These are phyloP conservation scores for Cryptotermes secundus DNA, from an alignment of 1,140 invertebrate genomes.

Conservation along the genomic window DNA sequence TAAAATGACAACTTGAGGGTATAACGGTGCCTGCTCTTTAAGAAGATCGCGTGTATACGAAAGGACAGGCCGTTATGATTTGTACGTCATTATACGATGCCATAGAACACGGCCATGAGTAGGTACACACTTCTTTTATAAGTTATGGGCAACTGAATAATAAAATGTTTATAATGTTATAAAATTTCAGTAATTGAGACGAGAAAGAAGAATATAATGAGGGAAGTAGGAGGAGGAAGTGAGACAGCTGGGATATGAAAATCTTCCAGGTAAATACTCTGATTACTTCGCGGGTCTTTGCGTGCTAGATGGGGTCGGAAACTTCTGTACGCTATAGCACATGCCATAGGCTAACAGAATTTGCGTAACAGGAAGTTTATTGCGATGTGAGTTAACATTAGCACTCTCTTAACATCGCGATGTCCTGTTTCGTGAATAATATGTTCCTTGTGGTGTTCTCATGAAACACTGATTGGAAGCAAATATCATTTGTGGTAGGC, in stretches of 20 bases:
- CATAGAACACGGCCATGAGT: not conserved
- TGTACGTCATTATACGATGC: conserved; percentile 10
- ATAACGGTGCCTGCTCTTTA: not conserved
- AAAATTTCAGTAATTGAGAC: not conserved
- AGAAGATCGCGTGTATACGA: not conserved
- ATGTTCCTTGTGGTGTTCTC: not conserved
- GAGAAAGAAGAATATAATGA: not conserved
- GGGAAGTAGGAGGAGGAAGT: not conserved
- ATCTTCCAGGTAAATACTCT: not conserved
- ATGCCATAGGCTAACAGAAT: not conserved
- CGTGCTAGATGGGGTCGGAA: no score
- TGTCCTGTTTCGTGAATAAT: not conserved
- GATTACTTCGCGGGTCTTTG: not conserved
- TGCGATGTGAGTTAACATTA: not conserved
- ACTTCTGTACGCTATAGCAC: not conserved
- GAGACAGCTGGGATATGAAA: not conserved
- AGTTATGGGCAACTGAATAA: not conserved
- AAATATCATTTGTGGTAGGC: not conserved
- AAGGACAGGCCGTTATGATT: not conserved
- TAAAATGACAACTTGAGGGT: not conserved
- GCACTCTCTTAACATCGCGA: not conserved
- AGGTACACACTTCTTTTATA: conserved; percentile 2
- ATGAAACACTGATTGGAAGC: not conserved
- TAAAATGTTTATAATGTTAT: conserved; percentile 21
- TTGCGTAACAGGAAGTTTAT: not conserved